A percentile compares a stretch with the other conserved stretches of the same genome.
These are phyloP conservation scores for Helicoverpa zea DNA, from an alignment of 1,140 invertebrate genomes.

Conservation along the genomic window DNA sequence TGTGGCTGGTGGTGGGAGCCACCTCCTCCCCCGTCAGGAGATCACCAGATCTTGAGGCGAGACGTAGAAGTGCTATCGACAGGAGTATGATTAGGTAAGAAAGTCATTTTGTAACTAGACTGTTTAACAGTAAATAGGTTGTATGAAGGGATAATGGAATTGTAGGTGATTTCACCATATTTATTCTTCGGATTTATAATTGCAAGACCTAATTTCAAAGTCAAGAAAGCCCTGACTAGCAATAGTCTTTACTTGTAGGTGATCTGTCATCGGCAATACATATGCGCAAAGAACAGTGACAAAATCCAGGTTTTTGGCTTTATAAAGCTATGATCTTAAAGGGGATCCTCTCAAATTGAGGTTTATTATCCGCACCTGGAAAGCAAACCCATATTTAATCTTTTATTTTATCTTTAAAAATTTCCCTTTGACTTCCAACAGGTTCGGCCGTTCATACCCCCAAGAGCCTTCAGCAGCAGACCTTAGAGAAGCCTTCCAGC, in stretches of 20 bases:
- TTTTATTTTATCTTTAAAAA: not conserved
- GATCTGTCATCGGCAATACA: too few species aligned
- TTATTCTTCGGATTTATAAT: too few species aligned
- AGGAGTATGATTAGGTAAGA: conserved; percentile 79
- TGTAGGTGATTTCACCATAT: too few species aligned
- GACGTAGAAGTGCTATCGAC: conserved; percentile 79
- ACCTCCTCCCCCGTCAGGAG: conserved; percentile 71
- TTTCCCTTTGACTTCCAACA: conserved; percentile 46
- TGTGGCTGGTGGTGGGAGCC: conserved; percentile 67
- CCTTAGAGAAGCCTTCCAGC: conserved; percentile 71
- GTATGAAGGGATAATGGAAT: too few species aligned
- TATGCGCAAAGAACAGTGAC: too few species aligned
- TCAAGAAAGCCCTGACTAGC: too few species aligned
- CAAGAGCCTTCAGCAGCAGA: conserved; percentile 76
- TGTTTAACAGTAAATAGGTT: not conserved
- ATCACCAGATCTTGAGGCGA: conserved; percentile 78
- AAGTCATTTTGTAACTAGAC: not conserved
- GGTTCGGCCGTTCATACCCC: conserved; percentile 80
- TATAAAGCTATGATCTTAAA: too few species aligned
- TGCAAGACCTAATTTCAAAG: too few species aligned
- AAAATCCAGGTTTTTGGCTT: too few species aligned
- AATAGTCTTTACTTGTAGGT: too few species aligned
- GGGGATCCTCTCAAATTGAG: too few species aligned
- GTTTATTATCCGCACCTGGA: too few species aligned
- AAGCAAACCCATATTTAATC: not conserved